Evolutionary conservation across 2,888 invertebrate genomes (phyloP), one percentile per base, ranked within the genome.

Genomic region (Ochropleura plecta): DNA sequence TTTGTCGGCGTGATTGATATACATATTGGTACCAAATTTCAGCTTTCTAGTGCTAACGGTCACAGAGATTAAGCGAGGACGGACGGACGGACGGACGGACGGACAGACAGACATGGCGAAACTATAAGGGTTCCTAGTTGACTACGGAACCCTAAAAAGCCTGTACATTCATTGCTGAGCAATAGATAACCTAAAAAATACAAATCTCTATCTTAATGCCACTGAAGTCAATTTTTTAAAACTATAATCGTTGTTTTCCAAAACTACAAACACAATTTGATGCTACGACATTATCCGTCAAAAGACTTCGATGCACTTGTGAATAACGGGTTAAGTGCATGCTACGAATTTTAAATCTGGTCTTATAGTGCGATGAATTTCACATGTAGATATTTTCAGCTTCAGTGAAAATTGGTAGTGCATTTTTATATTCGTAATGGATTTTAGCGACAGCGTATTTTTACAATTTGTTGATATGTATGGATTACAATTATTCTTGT

Each of bases 271-370:
- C 59, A 4, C 6, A 40, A 64, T 5, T 40, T 48, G 8, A 12
- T 9, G 5, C 84, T 10, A 51, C 64, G 5, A 74, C 74, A 63
- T 63, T 62, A 65, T 60, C 75, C 53, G 59, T 74, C 53, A 51
- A 74, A 72, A 84, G 85, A 87, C 87, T 83, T 86, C 84, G 76
- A 86, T 88, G 83, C 86, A 83, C 85, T 86, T 87, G 79, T 87
- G 88, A 87, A 86, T 88, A 76, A 83, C 67, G 78, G 77, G 68
- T 73, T 86, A 83, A 81, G 85, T 81, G 84, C 86, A 86, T 88
- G 88, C 83, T 82, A 68, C 73, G 87, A 83, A 83, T 79, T 80
- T 79, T 71, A 84, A 88, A 72, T 67, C 71, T 20, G 30, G 67
- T 78, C 79, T 82, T 84, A 78, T 68, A 81, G 60, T 51, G 76